Base-by-base conservation (phyloP, 1,140 invertebrate species). In the Wiebesia pumilae region DNA sequence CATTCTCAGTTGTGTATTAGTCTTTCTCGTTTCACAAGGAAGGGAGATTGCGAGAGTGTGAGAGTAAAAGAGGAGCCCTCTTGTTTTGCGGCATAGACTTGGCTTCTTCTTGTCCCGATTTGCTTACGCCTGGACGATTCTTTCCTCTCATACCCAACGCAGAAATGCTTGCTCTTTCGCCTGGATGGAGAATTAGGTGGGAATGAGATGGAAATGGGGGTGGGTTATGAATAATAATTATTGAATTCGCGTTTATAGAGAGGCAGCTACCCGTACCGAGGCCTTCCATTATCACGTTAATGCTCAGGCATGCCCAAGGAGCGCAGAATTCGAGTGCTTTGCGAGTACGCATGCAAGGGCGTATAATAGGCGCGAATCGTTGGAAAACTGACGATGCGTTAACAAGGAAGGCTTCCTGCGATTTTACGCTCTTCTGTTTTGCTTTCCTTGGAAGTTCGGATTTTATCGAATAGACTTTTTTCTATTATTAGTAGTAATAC, bases 101-200 rank as follows among this genome's bases (percentile, higher is more conserved):
- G 88, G 89, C 91, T 93, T 91, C 93, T 93, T 93, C 93, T 93
- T 92, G 91, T 35, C 75, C 75, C 90, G 89, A 90, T 51, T 54
- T 30, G 9, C 73, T 77, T 30, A 43, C 40, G 38, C 73, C 19
- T 78, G 71, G 38, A 62, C 24, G 71, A 19, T 54, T 38, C 54
- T 33, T 16, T n/a, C 24, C 71, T n/a, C 67, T n/a, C 71, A 54
- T 54, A n/a, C n/a, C 47, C n/a, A 54, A 16, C 38, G 30, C n/a
- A 71, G 83, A 67, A 54, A 84, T 75, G 77, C 87, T 84, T 40
- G 81, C 51, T 87, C 67, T 65, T 65, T 80, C 86, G 69, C 33
- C 58, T 86, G 54, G 87, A 73, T 79, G 38, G 69, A 88, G 81
- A 71, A 40, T 38, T 38, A 75, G 71, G 67, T 67, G 54, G 71